Conservation (phyloP, 1,140 invertebrate species). For the Neodiprion virginianus region DNA sequence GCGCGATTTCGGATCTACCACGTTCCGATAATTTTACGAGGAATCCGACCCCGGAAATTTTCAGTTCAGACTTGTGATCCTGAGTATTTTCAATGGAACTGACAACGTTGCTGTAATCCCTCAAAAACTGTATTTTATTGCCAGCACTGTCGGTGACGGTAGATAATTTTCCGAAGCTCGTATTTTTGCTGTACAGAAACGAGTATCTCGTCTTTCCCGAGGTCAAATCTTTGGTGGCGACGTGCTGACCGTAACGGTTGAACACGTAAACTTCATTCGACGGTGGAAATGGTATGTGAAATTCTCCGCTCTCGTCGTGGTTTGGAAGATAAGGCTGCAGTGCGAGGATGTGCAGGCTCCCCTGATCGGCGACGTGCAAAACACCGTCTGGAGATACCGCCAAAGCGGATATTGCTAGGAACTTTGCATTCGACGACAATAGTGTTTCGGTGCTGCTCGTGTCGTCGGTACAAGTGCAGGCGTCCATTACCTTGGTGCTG, state of each 20-base stretch:
- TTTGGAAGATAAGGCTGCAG: constrained; percentile 89
- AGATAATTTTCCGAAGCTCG: constrained; percentile 91
- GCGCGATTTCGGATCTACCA: constrained; percentile 79
- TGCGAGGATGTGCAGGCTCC: constrained; percentile 86
- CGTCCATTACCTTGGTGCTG: constrained; percentile 55
- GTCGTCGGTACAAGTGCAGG: constrained; percentile 69
- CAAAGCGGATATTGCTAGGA: constrained; percentile 90
- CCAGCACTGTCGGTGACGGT: constrained; percentile 92
- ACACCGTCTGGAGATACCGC: constrained; percentile 93
- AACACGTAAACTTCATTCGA: constrained; percentile 95
- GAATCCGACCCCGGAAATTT: constrained; percentile 87
- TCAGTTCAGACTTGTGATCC: constrained; percentile 88
- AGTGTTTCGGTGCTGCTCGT: constrained; percentile 81
- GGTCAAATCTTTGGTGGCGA: constrained; percentile 89
- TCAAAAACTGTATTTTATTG: constrained; percentile 90
- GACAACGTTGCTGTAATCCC: constrained; percentile 88
- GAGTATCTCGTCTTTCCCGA: constrained; percentile 92
- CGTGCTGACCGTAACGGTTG: constrained; percentile 93
- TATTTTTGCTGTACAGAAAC: constrained; percentile 96
- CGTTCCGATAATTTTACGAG: constrained; percentile 83
- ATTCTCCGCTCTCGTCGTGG: constrained; percentile 89
- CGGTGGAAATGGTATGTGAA: constrained; percentile 89
- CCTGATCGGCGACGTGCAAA: constrained; percentile 93
- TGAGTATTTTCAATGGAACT: constrained; percentile 94
- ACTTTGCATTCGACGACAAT: constrained; percentile 87